These are phyloP conservation scores for Tenthredo mesomela DNA, from an alignment of 2,888 invertebrate genomes.

Conservation along the genomic window DNA sequence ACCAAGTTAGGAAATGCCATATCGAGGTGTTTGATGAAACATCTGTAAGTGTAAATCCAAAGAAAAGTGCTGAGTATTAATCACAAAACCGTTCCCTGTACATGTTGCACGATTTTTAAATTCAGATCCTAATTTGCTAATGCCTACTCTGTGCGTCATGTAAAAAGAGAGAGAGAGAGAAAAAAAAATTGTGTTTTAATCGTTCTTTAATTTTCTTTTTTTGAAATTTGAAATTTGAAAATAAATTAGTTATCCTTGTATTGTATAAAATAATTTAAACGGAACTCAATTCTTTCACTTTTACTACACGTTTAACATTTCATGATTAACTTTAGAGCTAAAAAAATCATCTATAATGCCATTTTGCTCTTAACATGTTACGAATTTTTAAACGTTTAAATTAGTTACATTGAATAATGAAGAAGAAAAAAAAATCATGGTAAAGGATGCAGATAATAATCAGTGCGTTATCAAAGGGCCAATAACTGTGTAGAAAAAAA, in stretches of 20 bases:
- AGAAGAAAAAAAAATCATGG: constrained; percentile 25
- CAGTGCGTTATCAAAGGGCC: constrained; percentile 2
- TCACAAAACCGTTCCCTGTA: constrained; percentile 5
- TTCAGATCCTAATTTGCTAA: neutral
- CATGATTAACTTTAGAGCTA: neutral
- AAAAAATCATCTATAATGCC: constrained; percentile 25
- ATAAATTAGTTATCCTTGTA: neutral
- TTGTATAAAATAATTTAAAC: neutral
- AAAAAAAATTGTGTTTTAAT: neutral
- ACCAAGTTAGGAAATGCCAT: neutral
- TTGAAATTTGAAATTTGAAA: neutral
- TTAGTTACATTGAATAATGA: constrained; percentile 9
- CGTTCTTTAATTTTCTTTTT: neutral
- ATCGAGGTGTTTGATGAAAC: neutral
- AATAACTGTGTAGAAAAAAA: constrained; percentile 23
- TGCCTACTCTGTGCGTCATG: neutral
- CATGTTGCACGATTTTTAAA: neutral
- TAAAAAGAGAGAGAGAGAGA: neutral
- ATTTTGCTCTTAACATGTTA: constrained; percentile 3
- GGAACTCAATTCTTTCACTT: neutral
- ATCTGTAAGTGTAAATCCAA: neutral
- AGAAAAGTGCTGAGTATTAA: constrained; percentile 16
- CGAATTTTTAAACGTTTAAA: constrained; percentile 32
- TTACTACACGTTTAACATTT: neutral
- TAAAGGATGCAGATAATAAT: constrained; percentile 20